Conservation (phyloP, 2,797 vertebrate species). For the Anabas testudineus region DNA sequence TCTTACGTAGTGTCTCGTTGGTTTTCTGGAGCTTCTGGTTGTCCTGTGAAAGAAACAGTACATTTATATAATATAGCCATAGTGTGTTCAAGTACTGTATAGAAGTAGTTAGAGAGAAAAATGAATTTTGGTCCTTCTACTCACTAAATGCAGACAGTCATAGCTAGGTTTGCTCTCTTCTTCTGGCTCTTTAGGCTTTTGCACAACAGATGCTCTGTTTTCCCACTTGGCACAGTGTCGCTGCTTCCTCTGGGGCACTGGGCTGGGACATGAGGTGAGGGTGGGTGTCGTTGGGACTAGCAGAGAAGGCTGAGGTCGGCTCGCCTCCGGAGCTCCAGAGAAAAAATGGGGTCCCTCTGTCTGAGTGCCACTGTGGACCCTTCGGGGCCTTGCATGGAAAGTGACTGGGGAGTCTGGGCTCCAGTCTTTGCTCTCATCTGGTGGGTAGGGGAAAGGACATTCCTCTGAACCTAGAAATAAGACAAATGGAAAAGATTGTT, state of each 20-base stretch:
- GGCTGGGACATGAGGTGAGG: conserved; percentile 87
- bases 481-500: conserved; percentile 2
- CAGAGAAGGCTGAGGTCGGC: conserved; percentile 61
- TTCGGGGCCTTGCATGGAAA: conserved; percentile 72
- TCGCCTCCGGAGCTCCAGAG: conserved; percentile 36
- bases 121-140: conserved; percentile 22
- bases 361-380: conserved; percentile 90
- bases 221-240: conserved; percentile 94
- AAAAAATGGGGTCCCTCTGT: conserved; percentile 82
- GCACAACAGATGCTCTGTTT: conserved; percentile 87
- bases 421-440: conserved; percentile 85
- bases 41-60: conserved; percentile 71
- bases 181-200: conserved; percentile 83
- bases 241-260: conserved; percentile 87
- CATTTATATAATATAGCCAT: conserved; percentile 2
- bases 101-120: neutral
- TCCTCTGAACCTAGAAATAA: conserved; percentile 85
- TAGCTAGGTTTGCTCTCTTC: conserved; percentile 83
- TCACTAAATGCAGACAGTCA: conserved; percentile 90
- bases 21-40: conserved; percentile 77
- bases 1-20: conserved; percentile 81
- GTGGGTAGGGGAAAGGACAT: conserved; percentile 85
- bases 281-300: conserved; percentile 62
- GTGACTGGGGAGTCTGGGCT: conserved; percentile 89
- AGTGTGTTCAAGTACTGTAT: neutral